phyloP scores from a whole-genome alignment of 1,140 invertebrate genomes.

The Diorhabda elongata region DNA sequence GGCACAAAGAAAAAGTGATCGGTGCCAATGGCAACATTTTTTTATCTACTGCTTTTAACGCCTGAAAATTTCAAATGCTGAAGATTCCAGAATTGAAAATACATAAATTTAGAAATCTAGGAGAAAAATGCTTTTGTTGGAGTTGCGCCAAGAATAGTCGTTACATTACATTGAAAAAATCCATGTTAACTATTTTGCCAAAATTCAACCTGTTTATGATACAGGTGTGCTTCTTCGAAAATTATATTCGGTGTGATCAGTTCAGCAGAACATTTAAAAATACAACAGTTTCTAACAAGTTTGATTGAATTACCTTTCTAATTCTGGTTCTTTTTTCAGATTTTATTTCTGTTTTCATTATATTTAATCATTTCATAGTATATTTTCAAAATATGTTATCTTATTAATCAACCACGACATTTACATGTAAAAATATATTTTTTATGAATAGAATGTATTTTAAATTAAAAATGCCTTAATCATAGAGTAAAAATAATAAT shows the following conservation, averaged over 20 bases:
- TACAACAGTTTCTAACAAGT: not conserved
- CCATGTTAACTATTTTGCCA: constrained; percentile 9
- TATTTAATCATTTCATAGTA: not conserved
- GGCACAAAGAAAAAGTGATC: constrained; percentile 34
- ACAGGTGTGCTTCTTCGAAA: not conserved
- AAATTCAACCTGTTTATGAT: constrained; percentile 10
- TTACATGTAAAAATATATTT: not conserved
- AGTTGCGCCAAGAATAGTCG: constrained; percentile 13
- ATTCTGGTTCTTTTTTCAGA: not conserved
- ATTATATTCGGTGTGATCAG: not conserved
- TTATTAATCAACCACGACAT: not conserved
- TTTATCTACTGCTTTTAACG: constrained; percentile 30
- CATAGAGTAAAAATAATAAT: not conserved
- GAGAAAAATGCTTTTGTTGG: constrained; percentile 22
- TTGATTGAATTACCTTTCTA: not conserved
- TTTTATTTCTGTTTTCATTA: not conserved
- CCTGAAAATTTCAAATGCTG: constrained; percentile 20
- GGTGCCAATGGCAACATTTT: constrained; percentile 37
- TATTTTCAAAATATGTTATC: not conserved
- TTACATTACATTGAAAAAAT: not conserved
- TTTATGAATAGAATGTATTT: not conserved
- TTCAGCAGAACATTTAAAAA: not conserved
- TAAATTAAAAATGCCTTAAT: not conserved
- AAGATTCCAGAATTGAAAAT: constrained; percentile 21
- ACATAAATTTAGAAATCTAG: not conserved